Evolutionary conservation across 2,888 invertebrate genomes (phyloP).

Genomic region (Cecidostiba fungosa): DNA sequence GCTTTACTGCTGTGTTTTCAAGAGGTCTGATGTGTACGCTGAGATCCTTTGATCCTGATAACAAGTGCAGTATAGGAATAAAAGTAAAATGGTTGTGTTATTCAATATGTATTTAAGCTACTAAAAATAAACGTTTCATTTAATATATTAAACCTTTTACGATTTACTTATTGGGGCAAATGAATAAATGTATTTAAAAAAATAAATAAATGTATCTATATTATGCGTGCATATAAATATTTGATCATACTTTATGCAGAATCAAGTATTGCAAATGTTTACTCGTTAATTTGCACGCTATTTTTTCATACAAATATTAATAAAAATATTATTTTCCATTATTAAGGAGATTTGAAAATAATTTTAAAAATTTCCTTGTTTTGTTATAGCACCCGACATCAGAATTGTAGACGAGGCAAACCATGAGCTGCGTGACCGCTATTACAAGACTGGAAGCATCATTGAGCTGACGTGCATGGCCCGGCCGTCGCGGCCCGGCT

Average conservation of each 20-base stretch:
- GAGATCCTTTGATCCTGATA: neutral
- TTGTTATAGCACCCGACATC: conserved; percentile 85
- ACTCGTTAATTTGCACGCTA: too few relatives aligned
- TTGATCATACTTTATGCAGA: too few relatives aligned
- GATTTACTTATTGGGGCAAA: too few relatives aligned
- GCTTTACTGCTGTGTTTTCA: neutral
- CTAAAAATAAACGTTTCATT: neutral
- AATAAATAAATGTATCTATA: too few relatives aligned
- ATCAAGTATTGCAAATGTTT: too few relatives aligned
- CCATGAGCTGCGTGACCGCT: conserved; percentile 86
- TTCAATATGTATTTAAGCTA: neutral
- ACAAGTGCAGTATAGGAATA: neutral
- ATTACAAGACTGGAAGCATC: conserved; percentile 88
- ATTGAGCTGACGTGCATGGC: conserved; percentile 86
- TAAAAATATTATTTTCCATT: too few relatives aligned
- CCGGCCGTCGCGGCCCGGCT: conserved; percentile 79
- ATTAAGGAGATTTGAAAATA: neutral
- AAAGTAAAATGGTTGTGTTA: neutral
- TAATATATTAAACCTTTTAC: neutral
- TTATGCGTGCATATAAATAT: too few relatives aligned
- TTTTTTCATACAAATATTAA: too few relatives aligned
- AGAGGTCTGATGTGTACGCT: neutral
- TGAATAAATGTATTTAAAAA: too few relatives aligned
- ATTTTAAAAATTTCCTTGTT: neutral
- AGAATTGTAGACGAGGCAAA: conserved; percentile 87